A percentile compares a stretch with the other conserved stretches of the same genome.
Evolutionary conservation across 2,113 vertebrate species (phyloP).

Genomic region (Triplophysa tibetana): DNA sequence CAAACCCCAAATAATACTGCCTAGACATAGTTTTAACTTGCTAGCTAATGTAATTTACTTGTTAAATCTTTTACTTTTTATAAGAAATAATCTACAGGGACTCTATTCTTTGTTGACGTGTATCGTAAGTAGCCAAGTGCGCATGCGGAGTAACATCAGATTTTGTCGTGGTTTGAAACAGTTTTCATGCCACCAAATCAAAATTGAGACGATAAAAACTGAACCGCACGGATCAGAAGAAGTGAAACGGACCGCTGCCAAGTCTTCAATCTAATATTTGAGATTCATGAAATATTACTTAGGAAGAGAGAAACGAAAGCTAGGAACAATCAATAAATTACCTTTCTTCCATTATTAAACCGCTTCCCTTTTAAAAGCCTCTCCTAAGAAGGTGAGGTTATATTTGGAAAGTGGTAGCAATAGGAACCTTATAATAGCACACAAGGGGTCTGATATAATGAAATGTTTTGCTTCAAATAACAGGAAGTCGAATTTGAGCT

Average conservation of each 20-base stretch:
- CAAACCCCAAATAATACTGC: no score
- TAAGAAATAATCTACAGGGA: no score
- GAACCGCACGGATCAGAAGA: conserved; percentile 60
- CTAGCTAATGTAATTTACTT: no score
- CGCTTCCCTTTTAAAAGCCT: background rate
- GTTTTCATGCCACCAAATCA: conserved; percentile 57
- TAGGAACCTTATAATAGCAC: background rate
- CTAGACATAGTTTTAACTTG: no score
- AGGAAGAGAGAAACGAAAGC: conserved; percentile 43
- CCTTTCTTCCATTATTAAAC: conserved; percentile 1
- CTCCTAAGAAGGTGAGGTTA: background rate
- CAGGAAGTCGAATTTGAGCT: background rate
- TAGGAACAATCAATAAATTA: conserved; percentile 33
- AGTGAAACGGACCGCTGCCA: conserved; percentile 53
- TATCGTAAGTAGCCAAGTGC: background rate
- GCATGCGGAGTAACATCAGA: no score
- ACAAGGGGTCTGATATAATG: conserved; percentile 22
- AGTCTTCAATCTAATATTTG: conserved; percentile 58
- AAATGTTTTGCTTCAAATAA: conserved; percentile 25
- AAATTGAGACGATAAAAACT: conserved; percentile 47
- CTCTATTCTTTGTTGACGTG: no score
- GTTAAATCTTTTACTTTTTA: no score
- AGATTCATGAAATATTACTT: conserved; percentile 59
- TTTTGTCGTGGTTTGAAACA: no score
- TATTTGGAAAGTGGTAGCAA: background rate